Percentiles rank a stretch among this genome's conserved stretches.
These are phyloP conservation scores for Meandrina meandrites DNA, from an alignment of 92 coral and sea anemone genomes.

Conservation along the genomic window DNA sequence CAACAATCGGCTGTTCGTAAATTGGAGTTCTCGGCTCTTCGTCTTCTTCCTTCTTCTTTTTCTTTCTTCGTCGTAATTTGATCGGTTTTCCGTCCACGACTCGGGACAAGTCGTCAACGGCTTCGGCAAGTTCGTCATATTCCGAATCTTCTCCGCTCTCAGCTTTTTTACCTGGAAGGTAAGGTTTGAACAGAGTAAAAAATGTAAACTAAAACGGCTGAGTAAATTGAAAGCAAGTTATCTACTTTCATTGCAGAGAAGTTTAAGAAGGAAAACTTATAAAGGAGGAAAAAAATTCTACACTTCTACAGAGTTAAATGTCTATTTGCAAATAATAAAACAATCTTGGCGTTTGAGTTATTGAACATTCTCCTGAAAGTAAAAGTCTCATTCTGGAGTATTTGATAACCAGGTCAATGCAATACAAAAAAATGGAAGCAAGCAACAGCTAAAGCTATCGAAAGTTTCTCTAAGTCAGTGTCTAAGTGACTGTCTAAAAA, in stretches of 20 bases:
- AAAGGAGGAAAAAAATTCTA: too few relatives aligned
- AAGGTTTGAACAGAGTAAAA: neutral
- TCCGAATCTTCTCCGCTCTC: conserved; percentile 64
- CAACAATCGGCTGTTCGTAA: conserved; percentile 71
- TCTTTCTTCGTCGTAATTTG: conserved; percentile 63
- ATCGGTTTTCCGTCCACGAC: conserved; percentile 72
- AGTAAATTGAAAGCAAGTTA: neutral
- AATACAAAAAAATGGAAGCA: too few relatives aligned
- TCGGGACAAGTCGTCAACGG: conserved; percentile 81
- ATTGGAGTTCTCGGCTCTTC: conserved; percentile 58
- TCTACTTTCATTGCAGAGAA: too few relatives aligned
- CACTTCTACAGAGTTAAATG: too few relatives aligned
- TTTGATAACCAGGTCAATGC: too few relatives aligned
- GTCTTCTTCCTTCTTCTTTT: conserved; percentile 62
- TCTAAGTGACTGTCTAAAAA: neutral
- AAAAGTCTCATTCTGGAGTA: too few relatives aligned
- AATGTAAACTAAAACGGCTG: neutral
- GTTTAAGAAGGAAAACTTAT: too few relatives aligned
- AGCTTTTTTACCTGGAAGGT: conserved; percentile 31
- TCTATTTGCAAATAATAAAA: too few relatives aligned
- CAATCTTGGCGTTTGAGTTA: too few relatives aligned
- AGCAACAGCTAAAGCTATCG: neutral
- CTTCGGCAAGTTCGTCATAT: conserved; percentile 80
- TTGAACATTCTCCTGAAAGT: too few relatives aligned
- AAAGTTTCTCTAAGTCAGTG: neutral